Evolutionary conservation across 2,888 invertebrate genomes (phyloP).

Genomic region (Cataglyphis cursor): DNA sequence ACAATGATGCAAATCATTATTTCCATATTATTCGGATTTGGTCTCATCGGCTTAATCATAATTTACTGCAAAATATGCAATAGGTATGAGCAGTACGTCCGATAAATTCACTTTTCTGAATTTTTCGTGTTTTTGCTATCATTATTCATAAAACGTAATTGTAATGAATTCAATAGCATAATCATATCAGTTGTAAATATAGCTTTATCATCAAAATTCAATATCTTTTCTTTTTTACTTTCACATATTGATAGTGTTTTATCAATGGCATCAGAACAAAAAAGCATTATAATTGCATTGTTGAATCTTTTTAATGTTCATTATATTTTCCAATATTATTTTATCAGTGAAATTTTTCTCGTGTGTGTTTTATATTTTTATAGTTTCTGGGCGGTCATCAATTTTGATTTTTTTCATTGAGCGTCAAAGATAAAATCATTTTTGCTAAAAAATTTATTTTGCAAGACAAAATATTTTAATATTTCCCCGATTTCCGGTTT

Average conservation of each 20-base stretch:
- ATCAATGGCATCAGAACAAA: neutral
- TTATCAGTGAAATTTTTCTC: neutral
- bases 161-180: neutral
- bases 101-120: neutral
- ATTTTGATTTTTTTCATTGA: neutral
- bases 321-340: neutral
- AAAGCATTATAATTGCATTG: neutral
- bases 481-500: neutral
- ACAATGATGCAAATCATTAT: conserved; percentile 69
- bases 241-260: neutral
- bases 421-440: neutral
- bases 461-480: neutral
- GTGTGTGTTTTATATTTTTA: neutral
- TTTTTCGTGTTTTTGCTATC: neutral
- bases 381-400: neutral
- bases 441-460: neutral
- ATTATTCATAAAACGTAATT: neutral
- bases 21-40: conserved; percentile 68
- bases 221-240: neutral
- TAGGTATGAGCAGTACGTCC: conserved; percentile 61
- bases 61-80: conserved; percentile 71
- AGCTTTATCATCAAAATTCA: neutral
- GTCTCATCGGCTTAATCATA: conserved; percentile 66
- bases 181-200: neutral
- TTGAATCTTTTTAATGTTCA: neutral